Base-by-base conservation (phyloP, 2,888 invertebrate species). In the Chrysotoxum bicinctum region DNA sequence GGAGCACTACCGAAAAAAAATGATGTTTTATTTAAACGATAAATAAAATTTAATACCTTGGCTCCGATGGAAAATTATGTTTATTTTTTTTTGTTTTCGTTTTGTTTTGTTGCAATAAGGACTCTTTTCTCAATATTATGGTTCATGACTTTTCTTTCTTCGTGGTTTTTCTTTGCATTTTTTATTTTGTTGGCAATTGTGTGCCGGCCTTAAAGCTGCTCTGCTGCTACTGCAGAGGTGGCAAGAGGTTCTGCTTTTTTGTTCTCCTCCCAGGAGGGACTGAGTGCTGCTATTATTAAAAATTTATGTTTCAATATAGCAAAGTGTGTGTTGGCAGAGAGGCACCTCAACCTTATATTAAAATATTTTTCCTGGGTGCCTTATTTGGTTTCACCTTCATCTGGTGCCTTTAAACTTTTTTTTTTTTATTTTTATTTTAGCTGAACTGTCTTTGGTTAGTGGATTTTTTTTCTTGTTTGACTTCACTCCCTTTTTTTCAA, bases 281-380 rank as follows among this genome's bases (percentile, higher is more conserved):
- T 58, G 75, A 54, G 48, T 48, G 21, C 23, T 60, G 80, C 80
- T 75, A 79, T 84, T 84, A 84, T 84, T 80, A 84, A 84, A 84
- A 84, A 80, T 84, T 76, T 84, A 84, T 84, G 84, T 80, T 84
- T 84, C 84, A 84, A 84, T 84, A 84, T 84, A 68, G 73, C 75
- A 80, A 54, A 84, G 84, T 80, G 75, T 68, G 79, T 72, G 72
- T 66, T 72, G 80, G 75, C 40, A 72, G 43, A 43, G 40, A 35
- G 66, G 66, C 23, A 23, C 50, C 21, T 10, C 23, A 23, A 16
- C 40, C 58, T 74, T 75, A 69, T 52, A 68, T 78, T 23, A 78
- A 73, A 84, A 72, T 72, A 37, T 80, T 76, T 68, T 80, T 72
- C 40, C 32, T 52, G 16, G 23, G 32, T n/a, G 50, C 60, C 45